Conservation (phyloP, 2,888 invertebrate genomes). For the Caradrina clavipalpis region DNA sequence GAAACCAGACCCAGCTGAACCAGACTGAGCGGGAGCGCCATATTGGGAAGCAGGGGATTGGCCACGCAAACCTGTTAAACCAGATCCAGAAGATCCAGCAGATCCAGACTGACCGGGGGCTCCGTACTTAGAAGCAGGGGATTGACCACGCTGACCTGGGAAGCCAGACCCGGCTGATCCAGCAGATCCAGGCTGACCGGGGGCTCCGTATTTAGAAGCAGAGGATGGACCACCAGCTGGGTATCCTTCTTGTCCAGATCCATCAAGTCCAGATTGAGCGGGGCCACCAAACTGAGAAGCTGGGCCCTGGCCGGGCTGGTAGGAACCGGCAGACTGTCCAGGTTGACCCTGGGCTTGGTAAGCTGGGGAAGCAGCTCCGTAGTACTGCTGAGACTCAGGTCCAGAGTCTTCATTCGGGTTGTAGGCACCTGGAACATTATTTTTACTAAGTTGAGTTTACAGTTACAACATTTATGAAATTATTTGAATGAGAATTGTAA, state of each 20-base stretch:
- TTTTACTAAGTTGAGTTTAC: background rate
- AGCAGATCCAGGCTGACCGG: conserved; percentile 12
- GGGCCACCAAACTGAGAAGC: conserved; percentile 45
- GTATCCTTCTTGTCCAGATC: conserved; percentile 44
- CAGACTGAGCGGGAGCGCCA: conserved; percentile 15
- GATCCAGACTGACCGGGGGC: conserved; percentile 49
- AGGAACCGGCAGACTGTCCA: conserved; percentile 30
- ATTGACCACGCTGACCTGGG: conserved; percentile 8
- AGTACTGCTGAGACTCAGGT: conserved; percentile 67
- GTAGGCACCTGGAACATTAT: conserved; percentile 81
- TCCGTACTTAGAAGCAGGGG: conserved; percentile 6
- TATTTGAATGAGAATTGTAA: no score
- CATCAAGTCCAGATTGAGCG: conserved; percentile 2
- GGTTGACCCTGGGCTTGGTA: conserved; percentile 50
- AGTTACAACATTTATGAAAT: no score
- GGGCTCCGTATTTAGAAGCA: conserved; percentile 19
- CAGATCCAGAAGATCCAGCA: conserved; percentile 19
- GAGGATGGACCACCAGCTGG: conserved; percentile 27
- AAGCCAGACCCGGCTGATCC: conserved; percentile 20
- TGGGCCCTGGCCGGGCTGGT: conserved; percentile 11
- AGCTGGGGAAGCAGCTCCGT: conserved; percentile 48
- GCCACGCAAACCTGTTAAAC: background rate
- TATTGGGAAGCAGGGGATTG: conserved; percentile 15
- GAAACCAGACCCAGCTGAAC: conserved; percentile 29
- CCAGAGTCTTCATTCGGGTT: conserved; percentile 80